Evolutionary conservation across 2,888 invertebrate genomes (phyloP), one percentile per base, ranked within the genome.

Genomic region (Coecobrya sp.): DNA sequence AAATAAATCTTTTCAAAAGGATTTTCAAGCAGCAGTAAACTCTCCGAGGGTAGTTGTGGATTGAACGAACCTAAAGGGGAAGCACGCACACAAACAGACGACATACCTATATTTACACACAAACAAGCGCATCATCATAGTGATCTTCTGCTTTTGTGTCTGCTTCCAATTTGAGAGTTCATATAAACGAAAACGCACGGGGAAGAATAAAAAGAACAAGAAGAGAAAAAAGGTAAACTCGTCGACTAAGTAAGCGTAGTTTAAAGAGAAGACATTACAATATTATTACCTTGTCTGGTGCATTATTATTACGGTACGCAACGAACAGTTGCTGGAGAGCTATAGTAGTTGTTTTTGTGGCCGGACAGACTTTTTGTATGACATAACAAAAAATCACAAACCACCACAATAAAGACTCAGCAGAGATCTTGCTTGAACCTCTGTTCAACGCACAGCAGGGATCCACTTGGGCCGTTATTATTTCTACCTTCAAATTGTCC

Each of bases 1-100:
- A 89, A 89, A 89, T 89, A 89, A 89, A 89, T 89, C 89, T 89
- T 85, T 89, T 85, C 55, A 84, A 84, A 85, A 89, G 70, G 82
- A 52, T 68, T 82, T 70, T 25, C 42, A 16, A 42, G 49, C 49
- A 19, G 65, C 42, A 89, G 86, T 76, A 55, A 52, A 76, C 55
- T 82, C 81, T 82, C 81, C 30, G 59, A 82, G 81, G 36, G 59
- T 82, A 19, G 59, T 82, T 79, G 81, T 55, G 59, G 52, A 79
- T 52, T 52, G 36, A 55, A 36, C 30, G 81, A 81, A 25, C 30
- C 30, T 59, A 82, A 82, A 82, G 52, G 42, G 42, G 65, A 42
- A 85, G 84, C 81, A 82, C 81, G 59, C 81, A 59, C 81, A 79
- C 73, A 36, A 59, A 73, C 76, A 79, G 36, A 27, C 55, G 36